Evolutionary conservation across 1,140 invertebrate genomes (phyloP).

Genomic region (Aradophagus sp.): DNA sequence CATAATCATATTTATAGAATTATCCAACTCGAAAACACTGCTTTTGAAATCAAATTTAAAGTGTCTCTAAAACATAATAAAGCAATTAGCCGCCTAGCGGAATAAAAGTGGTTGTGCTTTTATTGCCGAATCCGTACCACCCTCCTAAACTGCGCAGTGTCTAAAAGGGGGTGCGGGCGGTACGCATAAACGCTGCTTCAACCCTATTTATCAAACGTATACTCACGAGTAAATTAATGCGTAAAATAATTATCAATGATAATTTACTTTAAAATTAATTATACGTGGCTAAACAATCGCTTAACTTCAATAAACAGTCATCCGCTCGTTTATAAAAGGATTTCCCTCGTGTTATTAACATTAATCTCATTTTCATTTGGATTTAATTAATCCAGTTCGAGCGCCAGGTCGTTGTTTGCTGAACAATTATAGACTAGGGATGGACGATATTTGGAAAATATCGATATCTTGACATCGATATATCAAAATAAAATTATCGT

Average conservation of each 20-base stretch:
- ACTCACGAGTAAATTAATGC: conserved; percentile 45
- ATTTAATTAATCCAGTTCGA: conserved; percentile 1
- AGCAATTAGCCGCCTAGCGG: conserved; percentile 41
- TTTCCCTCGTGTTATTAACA: conserved; percentile 4
- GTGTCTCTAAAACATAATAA: conserved; percentile 51
- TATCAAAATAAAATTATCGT: too few relatives aligned
- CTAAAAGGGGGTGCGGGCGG: conserved; percentile 35
- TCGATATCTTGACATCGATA: too few relatives aligned
- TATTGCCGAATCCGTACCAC: conserved; percentile 40
- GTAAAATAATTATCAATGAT: conserved; percentile 46
- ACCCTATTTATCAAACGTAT: conserved; percentile 49
- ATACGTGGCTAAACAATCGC: conserved; percentile 25
- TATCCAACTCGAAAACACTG: conserved; percentile 34
- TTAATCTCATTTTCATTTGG: not conserved
- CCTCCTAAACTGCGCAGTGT: conserved; percentile 44
- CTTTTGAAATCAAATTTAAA: conserved; percentile 51
- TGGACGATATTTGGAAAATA: too few relatives aligned
- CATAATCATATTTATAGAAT: conserved; percentile 42
- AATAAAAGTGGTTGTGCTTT: conserved; percentile 53
- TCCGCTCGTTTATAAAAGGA: conserved; percentile 8
- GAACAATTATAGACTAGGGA: too few relatives aligned
- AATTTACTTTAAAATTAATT: conserved; percentile 32
- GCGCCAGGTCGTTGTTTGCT: too few relatives aligned
- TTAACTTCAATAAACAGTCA: conserved; percentile 7
- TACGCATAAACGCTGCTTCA: conserved; percentile 43